These are phyloP conservation scores for Zosterops borbonicus DNA, from an alignment of 2,113 vertebrate species.

Conservation along the genomic window DNA sequence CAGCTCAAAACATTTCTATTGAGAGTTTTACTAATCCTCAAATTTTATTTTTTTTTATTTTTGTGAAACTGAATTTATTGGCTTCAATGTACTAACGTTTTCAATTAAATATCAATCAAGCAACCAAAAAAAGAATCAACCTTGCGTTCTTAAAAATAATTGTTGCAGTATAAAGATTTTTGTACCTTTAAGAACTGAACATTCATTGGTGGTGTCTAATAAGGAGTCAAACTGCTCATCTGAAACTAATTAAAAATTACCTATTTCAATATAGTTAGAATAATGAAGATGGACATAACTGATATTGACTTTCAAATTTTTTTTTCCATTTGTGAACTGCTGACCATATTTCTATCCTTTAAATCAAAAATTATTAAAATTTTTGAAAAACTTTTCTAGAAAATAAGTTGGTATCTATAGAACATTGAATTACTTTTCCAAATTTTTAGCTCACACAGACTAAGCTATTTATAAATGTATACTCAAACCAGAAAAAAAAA, in stretches of 20 bases:
- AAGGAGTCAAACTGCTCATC: not conserved
- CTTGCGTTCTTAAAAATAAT: not conserved
- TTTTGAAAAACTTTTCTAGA: not conserved
- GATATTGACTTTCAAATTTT: not conserved
- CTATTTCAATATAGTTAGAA: not conserved
- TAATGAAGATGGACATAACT: not conserved
- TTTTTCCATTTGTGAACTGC: not conserved
- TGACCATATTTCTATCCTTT: not conserved
- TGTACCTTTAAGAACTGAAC: not conserved
- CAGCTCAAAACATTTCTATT: not conserved
- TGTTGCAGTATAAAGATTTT: not conserved
- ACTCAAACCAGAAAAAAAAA: not conserved
- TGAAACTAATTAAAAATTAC: not conserved
- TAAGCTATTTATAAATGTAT: not conserved
- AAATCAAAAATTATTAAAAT: not conserved
- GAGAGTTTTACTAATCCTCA: not conserved
- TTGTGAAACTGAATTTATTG: not conserved
- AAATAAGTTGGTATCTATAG: not conserved
- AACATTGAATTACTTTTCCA: not conserved
- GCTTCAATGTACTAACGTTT: not conserved
- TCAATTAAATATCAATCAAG: not conserved
- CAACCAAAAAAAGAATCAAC: accelerated
- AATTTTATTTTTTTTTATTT: not conserved
- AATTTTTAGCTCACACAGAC: not conserved
- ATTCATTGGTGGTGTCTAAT: not conserved